Evolutionary conservation across 2,888 invertebrate species (phyloP), one percentile per base, ranked within the genome.

Genomic region (Oscheius sp.): DNA sequence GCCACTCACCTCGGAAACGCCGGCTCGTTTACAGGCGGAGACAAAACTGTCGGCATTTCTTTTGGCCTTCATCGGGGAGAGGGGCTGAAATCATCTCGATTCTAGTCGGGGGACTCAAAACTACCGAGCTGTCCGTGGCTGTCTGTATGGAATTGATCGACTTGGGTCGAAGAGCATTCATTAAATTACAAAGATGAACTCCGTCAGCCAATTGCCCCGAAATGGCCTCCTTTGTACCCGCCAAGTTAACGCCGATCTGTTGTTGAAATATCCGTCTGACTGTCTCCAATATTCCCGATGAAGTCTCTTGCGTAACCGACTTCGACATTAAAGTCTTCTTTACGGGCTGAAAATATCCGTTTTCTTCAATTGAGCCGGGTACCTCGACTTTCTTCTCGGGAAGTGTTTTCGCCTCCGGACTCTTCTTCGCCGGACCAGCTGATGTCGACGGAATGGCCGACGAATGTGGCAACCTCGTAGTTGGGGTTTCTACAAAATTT

Each of bases 1-100:
- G 43, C 69, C 16, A 53, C 69, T 64, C 43, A 79, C 79, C 76
- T 79, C 79, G 12, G 76, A 55, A 16, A 79, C 76, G 29, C 79
- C 79, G 6, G 72, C 52, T 43, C 72, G 29, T 9, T 73, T 64
- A 46, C 79, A 79, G 27, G 77, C 79, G n/a, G 74, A 63, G n/a
- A 79, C 21, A 46, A 79, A 79, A 25, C 72, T 70, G 46, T 79
- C 79, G 35, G 72, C 73, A 43, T 79, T 79, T 16, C 76, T 46
- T 18, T 74, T 70, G 9, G 76, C 76, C 64, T 79, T 79, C 66
- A 74, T 58, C 0, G 79, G 77, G 9, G 78, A 63, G 6, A 79
- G 55, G 6, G 61, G 23, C 66, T 75, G 43, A 58, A 2, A 56
- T 41, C 18, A n/a, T 52, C 25, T 53, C n/a, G n/a, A n/a, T 25